Evolutionary conservation across 1,140 invertebrate species (phyloP), one percentile per base, ranked within the genome.

Genomic region (Atta texana): DNA sequence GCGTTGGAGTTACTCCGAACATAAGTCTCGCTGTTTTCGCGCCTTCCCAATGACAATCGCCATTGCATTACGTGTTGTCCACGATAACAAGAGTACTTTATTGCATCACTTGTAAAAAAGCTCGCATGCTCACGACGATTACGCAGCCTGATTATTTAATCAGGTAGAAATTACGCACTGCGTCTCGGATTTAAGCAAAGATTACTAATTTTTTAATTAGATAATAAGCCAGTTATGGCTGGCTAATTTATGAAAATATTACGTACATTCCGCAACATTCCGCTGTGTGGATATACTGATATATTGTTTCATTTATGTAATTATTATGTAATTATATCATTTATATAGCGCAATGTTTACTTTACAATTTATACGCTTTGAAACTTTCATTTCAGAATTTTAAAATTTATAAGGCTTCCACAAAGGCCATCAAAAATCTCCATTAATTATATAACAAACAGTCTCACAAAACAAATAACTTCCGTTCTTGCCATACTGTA

Each of bases 71-170:
- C 39, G 39, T 44, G 49, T 68, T 69, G 28, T 39, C 8, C 49
- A 31, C 76, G 76, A 80, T 80, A 71, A 57, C 34, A 34, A 81
- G 53, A 31, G 39, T 80, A 69, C 64, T 34, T 28, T 18, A n/a
- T 68, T 69, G 39, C 21, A 14, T 81, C 51, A 69, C 24, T 57
- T 24, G 12, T 10, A 44, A 39, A 71, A 81, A 81, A 71, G n/a
- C 78, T 81, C 34, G 51, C 64, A 31, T 81, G 49, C 31, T 68
- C 63, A 21, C 5, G 0, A n/a, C 21, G 39, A 44, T 71, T 81
- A 81, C 16, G 31, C 34, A 71, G 14, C 49, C 31, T 3, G 31
- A 34, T 81, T 71, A 81, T 71, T 81, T 81, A 81, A 81, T 81
- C 63, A 68, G 3, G 14, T 57, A 63, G 63, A 80, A 53, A 68